A percentile compares a stretch with the other conserved stretches of the same genome.
Conservation (phyloP, 2,797 vertebrate species). For the Notamacropus eugenii region DNA sequence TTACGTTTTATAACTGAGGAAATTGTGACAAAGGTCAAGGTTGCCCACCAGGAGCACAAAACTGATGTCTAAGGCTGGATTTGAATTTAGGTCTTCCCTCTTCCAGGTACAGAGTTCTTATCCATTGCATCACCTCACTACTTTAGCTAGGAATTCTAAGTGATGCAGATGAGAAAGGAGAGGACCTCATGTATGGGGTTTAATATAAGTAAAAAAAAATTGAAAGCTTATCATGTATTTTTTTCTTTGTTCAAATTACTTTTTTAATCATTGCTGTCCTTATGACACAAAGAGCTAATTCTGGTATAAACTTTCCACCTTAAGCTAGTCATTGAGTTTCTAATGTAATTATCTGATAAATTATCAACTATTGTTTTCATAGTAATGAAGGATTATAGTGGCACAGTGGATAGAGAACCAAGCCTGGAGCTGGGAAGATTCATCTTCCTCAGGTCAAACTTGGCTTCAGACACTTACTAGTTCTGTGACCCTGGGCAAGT, state of each 20-base stretch:
- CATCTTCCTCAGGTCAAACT: background rate
- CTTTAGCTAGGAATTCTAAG: background rate
- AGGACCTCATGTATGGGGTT: conserved; percentile 28
- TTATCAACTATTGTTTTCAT: background rate
- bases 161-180: background rate
- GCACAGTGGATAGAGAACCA: too few species aligned
- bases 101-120: background rate
- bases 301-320: conserved; percentile 59
- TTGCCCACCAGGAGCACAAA: background rate
- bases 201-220: conserved; percentile 10
- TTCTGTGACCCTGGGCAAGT: background rate
- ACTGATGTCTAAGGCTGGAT: background rate
- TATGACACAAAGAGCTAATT: conserved; percentile 66
- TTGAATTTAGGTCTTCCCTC: background rate
- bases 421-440: background rate
- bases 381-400: background rate
- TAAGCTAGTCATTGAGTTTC: conserved; percentile 49
- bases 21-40: background rate
- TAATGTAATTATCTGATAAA: conserved; percentile 31
- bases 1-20: background rate
- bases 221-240: conserved; percentile 69
- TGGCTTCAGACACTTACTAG: background rate
- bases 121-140: background rate
- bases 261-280: conserved; percentile 74
- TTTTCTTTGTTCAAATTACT: conserved; percentile 66